A percentile compares a stretch with the other conserved stretches of the same genome.
These are phyloP conservation scores for Mormyrus iriodes DNA, from an alignment of 2,113 vertebrate species.

Conservation along the genomic window DNA sequence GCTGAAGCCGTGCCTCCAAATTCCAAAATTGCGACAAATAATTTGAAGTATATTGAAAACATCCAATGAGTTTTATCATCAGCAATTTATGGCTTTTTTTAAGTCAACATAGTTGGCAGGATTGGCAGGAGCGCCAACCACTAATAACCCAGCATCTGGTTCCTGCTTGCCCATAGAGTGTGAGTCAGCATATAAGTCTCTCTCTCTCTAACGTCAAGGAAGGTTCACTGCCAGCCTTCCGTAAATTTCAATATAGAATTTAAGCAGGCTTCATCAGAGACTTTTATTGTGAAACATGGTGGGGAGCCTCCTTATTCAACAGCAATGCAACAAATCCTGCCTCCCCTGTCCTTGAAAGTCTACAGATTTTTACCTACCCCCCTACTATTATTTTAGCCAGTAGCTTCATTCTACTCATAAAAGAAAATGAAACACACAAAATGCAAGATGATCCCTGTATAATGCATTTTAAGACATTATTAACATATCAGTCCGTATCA, in stretches of 20 bases:
- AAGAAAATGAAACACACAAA: background rate
- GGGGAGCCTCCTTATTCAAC: background rate
- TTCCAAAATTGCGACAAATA: background rate
- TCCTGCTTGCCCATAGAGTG: background rate
- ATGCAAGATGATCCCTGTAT: background rate
- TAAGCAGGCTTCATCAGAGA: background rate
- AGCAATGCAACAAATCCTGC: background rate
- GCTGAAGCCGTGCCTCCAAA: background rate
- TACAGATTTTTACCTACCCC: background rate
- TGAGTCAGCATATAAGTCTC: background rate
- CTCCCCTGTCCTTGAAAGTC: background rate
- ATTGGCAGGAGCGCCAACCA: background rate
- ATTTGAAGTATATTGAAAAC: background rate
- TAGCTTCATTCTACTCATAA: background rate
- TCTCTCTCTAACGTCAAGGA: background rate
- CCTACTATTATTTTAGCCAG: background rate
- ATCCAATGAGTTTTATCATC: constrained; percentile 5
- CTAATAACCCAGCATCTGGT: background rate
- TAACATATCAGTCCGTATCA: background rate
- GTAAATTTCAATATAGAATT: background rate
- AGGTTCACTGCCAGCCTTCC: background rate
- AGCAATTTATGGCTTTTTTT: background rate
- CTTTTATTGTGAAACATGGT: background rate
- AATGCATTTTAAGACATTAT: background rate
- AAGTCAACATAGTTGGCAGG: background rate